Conservation (phyloP, 2,797 vertebrate genomes). For the Phrynocephalus guinanensis region DNA sequence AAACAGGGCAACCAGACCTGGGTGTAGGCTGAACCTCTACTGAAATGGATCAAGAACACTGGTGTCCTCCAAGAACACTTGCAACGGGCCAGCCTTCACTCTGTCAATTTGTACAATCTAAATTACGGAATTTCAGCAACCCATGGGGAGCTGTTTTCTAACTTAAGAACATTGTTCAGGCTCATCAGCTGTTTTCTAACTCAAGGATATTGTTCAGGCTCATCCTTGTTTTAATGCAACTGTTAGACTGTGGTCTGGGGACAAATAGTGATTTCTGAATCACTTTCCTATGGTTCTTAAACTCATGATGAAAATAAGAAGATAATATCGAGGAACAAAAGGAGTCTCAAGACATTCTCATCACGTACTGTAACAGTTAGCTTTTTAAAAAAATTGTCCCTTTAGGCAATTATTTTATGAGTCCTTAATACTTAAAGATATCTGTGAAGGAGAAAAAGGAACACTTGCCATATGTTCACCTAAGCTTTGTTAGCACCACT, state of each 20-base stretch:
- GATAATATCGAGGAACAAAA: not conserved
- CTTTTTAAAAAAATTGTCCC: not conserved
- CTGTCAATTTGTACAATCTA: no score
- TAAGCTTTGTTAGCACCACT: not conserved
- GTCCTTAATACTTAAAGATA: not conserved
- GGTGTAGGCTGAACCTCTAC: no score
- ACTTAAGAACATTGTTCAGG: not conserved
- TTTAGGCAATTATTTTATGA: not conserved
- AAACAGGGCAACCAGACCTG: no score
- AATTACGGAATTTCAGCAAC: not conserved
- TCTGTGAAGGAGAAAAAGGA: not conserved
- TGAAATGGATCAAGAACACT: no score
- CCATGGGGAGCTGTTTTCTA: not conserved
- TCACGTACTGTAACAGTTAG: no score
- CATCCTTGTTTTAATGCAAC: not conserved
- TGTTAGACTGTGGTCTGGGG: not conserved
- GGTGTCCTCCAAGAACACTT: no score
- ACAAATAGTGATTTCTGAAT: not conserved
- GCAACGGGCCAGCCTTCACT: no score
- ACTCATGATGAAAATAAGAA: not conserved
- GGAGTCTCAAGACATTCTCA: not conserved
- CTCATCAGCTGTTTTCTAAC: not conserved
- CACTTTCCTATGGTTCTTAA: not conserved
- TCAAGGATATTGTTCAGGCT: not conserved
- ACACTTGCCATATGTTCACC: not conserved